Base-by-base conservation (phyloP, 2,797 vertebrate species). In the Octomys mimax region DNA sequence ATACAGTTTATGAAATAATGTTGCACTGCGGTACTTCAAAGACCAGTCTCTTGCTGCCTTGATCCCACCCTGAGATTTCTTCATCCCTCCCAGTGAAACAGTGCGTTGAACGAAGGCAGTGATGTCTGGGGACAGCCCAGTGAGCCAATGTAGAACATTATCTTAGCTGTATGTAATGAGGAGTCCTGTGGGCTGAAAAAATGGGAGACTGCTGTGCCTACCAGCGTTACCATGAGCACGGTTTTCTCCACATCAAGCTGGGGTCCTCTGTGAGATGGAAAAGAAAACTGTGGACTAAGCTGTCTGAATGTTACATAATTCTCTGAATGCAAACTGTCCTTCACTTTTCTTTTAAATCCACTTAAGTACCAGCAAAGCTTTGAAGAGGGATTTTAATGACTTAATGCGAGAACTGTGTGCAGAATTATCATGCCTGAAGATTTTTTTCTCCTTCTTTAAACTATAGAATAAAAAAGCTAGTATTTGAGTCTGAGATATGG, bases 321-420 rank as follows among this genome's bases (percentile, higher is more conserved):
- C 85, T 93, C 81, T 42, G 87, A 88, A 89, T 70, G 62, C n/a
- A 84, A 97, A 86, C 88, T 93, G 73, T 31, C 70, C 70, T 93
- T 70, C 18, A 49, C 80, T 96, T 96, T 93, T 64, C 68, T 94
- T 91, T 97, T 83, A 96, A 97, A 91, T 96, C 73, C 54, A 91
- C 68, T 93, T 89, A 86, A 95, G 57, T 71, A 83, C 80, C 54
- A 52, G 39, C 64, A 96, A 95, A 94, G 59, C 64, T 89, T 97
- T 97, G 92, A 94, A 87, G 82, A 93, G 57, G 54, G 75, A 94
- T 94, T 95, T 95, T 94, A 95, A 96, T 95, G 92, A 96, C 62
- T 95, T 93, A 91, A 52, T 86, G 75, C 5, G 88, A 89, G 88
- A 94, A 54, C 61, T 88, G 61, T 70, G 54, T 46, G 22, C 46